These are phyloP conservation scores for Pantherophis vulpinus DNA, from an alignment of 2,797 vertebrate genomes.

Conservation along the genomic window DNA sequence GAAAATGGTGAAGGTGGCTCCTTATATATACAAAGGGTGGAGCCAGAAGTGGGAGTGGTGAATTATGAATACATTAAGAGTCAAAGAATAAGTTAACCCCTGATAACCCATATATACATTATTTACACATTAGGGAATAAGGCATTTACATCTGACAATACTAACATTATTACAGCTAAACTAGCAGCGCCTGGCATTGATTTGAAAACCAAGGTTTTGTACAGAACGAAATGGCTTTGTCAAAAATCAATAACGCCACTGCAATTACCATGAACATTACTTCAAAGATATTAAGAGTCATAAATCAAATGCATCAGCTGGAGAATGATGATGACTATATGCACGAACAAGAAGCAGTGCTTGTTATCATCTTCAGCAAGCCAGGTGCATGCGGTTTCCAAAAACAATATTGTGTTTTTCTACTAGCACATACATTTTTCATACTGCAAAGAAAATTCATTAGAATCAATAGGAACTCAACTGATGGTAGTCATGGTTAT, in stretches of 20 bases:
- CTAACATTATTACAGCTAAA: conserved; percentile 47
- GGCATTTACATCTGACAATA: too few species aligned
- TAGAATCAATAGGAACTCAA: background rate
- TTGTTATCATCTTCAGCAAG: conserved; percentile 26
- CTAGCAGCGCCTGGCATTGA: conserved; percentile 46
- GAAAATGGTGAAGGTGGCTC: too few species aligned
- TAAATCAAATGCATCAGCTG: conserved; percentile 63
- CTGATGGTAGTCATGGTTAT: background rate
- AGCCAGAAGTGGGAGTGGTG: too few species aligned
- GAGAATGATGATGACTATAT: conserved; percentile 42
- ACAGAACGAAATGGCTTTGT: conserved; percentile 61
- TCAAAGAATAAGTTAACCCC: too few species aligned
- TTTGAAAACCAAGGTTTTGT: conserved; percentile 58
- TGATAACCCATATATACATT: too few species aligned
- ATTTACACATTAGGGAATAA: too few species aligned
- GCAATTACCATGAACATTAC: conserved; percentile 67
- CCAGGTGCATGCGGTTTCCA: conserved; percentile 2
- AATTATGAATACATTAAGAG: too few species aligned
- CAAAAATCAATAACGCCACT: conserved; percentile 70
- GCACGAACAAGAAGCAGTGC: conserved; percentile 42
- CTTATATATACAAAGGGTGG: too few species aligned
- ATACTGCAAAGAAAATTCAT: accelerated
- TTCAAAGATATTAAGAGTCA: conserved; percentile 60
- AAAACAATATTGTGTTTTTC: background rate
- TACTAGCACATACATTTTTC: background rate